Base-by-base conservation (phyloP, 1,140 invertebrate species). In the Drosophila tani region DNA sequence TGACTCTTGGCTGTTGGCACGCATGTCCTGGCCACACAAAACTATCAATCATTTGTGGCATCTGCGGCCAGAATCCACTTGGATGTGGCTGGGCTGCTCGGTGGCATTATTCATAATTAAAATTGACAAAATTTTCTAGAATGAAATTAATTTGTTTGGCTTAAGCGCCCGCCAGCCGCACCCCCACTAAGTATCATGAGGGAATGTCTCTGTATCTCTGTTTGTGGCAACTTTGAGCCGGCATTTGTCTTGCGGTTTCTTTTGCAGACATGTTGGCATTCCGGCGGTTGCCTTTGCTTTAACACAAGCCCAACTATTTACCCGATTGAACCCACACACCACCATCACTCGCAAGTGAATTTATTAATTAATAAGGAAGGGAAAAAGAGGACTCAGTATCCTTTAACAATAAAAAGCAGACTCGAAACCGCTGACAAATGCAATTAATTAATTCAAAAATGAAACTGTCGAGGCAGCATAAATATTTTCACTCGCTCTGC, bases 61-160 rank as follows among this genome's bases (percentile, higher is more conserved):
- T 57, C 59, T 84, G 77, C 43, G 84, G 75, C 45, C 35, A 68
- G 21, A 21, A 55, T 55, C 29, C 64, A 17, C 49, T 67, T 29
- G 51, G 40, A 47, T 41, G 45, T 50, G 43, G 40, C 35, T 32
- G 40, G 24, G 17, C 55, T 50, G 49, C 32, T 55, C 21, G 12
- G 35, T 35, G 70, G 47, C 84, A 90, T 81, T 84, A 90, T 88
- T 88, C 74, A 87, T 87, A 84, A 88, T 88, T 87, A 88, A 87
- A 84, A 84, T 84, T 76, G 78, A 87, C 77, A 75, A 88, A 69
- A 78, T 81, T 73, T 56, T 70, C 65, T 38, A 50, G 46, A 66
- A 80, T 81, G 60, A 83, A 83, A 84, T 87, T 88, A 88, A 87
- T 87, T 88, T 84, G 78, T 75, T 70, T 70, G 47, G 57, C 59